phyloP scores from a whole-genome alignment of 2,797 vertebrate species.

The Falco naumanni region DNA sequence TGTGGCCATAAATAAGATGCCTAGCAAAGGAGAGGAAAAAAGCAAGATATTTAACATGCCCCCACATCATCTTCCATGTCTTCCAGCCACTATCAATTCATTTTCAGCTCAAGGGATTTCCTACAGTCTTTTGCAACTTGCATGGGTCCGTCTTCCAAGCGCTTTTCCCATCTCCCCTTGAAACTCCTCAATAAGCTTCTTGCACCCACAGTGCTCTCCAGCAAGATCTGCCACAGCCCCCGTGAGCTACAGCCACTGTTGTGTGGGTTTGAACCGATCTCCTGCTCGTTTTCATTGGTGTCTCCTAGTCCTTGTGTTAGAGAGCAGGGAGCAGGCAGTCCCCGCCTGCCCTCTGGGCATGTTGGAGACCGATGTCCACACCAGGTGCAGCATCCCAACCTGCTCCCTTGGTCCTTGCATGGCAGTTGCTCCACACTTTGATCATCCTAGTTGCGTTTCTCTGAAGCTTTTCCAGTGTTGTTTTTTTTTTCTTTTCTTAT shows the following conservation, averaged over 20 bases:
- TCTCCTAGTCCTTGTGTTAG: not conserved
- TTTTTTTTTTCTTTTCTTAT: not conserved
- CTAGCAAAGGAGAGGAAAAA: not conserved
- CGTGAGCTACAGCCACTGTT: rapidly evolving
- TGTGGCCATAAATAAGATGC: not conserved
- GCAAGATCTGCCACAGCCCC: not conserved
- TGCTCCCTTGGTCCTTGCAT: not conserved
- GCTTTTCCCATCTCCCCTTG: not conserved
- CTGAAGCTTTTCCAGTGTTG: not conserved
- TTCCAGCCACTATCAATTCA: not conserved
- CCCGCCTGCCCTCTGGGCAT: not conserved
- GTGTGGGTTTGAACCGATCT: not conserved
- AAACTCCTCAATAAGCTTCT: not conserved
- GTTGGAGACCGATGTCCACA: rapidly evolving
- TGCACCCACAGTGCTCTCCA: not conserved
- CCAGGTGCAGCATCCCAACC: not conserved
- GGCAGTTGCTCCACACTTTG: not conserved
- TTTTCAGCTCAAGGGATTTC: not conserved
- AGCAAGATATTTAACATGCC: not conserved
- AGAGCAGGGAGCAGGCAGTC: not conserved
- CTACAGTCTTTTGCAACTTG: not conserved
- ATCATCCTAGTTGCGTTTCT: not conserved
- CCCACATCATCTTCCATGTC: not conserved
- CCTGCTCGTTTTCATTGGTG: rapidly evolving
- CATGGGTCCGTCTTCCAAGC: not conserved